Evolutionary conservation across 2,888 invertebrate genomes (phyloP).

Genomic region (Lithophane ornitopus): DNA sequence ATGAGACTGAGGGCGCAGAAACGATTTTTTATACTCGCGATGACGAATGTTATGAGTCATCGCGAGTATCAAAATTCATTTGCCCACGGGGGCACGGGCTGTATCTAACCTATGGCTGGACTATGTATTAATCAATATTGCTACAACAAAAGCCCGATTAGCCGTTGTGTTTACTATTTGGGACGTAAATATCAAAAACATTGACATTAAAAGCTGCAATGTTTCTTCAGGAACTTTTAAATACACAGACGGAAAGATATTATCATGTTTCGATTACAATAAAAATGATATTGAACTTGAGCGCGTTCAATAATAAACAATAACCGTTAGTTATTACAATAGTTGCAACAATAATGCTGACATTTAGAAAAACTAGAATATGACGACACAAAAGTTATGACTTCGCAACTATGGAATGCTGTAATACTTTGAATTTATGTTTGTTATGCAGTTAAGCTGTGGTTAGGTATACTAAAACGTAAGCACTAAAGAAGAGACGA

Average conservation of each 20-base stretch:
- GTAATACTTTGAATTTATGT: slow-evolving; percentile 22
- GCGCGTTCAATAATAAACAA: slow-evolving; percentile 26
- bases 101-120: background rate
- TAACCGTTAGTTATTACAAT: slow-evolving; percentile 7
- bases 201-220: background rate
- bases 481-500: background rate
- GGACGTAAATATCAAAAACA: background rate
- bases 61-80: background rate
- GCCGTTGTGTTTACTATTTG: background rate
- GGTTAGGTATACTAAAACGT: background rate
- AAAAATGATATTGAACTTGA: slow-evolving; percentile 40
- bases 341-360: slow-evolving; percentile 32
- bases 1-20: background rate
- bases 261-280: background rate
- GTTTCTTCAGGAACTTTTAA: background rate
- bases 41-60: slow-evolving; percentile 13
- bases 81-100: background rate
- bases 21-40: no score
- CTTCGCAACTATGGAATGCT: slow-evolving; percentile 31
- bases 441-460: background rate
- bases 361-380: slow-evolving; percentile 27
- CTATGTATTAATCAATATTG: background rate
- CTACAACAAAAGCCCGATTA: background rate
- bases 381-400: slow-evolving; percentile 25
- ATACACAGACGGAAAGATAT: background rate